Evolutionary conservation across 2,797 vertebrate species (phyloP).

Genomic region (Glyptemys insculpta): DNA sequence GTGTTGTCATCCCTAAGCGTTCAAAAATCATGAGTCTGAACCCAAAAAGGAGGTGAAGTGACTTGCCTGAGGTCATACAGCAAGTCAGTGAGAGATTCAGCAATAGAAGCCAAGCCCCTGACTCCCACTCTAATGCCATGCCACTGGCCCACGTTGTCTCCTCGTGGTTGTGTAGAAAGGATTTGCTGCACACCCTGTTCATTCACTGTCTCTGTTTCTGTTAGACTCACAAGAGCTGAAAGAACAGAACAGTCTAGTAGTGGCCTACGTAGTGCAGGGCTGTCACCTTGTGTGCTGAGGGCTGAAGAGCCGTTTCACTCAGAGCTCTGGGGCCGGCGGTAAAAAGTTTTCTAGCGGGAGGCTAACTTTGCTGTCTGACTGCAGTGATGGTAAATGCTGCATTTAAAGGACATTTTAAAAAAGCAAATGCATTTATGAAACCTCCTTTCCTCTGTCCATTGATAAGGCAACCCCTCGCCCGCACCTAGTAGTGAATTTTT

Average conservation of each 20-base stretch:
- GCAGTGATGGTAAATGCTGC: background rate
- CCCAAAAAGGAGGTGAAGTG: accelerated
- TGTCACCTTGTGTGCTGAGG: constrained; percentile 2
- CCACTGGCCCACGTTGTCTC: background rate
- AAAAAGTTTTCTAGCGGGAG: background rate
- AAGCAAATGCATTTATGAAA: background rate
- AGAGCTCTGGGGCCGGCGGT: background rate
- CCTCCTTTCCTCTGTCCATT: background rate
- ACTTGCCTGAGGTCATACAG: accelerated
- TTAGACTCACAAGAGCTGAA: background rate
- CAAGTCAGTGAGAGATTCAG: accelerated
- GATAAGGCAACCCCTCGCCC: background rate
- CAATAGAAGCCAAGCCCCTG: background rate
- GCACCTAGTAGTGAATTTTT: background rate
- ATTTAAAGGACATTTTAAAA: background rate
- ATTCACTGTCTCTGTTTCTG: background rate
- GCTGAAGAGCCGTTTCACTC: accelerated
- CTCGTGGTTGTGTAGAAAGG: background rate
- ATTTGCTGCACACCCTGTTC: background rate
- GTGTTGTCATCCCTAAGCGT: background rate
- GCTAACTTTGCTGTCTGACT: background rate
- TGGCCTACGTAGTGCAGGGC: background rate
- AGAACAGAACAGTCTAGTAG: background rate
- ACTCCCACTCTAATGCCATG: background rate
- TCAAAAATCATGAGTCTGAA: background rate